phyloP scores from a whole-genome alignment of 2,113 vertebrate species.

The Proteles cristata region DNA sequence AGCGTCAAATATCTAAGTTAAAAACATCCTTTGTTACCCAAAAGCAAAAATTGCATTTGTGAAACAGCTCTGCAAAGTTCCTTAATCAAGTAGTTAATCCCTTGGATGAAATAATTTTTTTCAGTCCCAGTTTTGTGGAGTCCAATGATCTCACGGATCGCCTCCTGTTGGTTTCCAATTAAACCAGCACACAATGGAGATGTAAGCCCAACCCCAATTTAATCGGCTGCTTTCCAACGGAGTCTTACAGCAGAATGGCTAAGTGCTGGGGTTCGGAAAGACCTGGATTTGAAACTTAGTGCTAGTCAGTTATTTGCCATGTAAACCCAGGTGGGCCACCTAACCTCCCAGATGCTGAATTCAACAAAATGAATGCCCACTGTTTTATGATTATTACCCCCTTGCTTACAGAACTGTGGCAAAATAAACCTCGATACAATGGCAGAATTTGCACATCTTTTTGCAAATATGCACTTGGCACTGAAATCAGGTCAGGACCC shows the following conservation, averaged over 20 bases:
- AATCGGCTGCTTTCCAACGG: background rate
- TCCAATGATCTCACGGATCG: background rate
- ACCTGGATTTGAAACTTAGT: background rate
- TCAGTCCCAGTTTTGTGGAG: conserved; percentile 9
- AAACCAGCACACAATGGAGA: background rate
- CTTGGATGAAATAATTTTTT: conserved; percentile 16
- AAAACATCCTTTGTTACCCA: background rate
- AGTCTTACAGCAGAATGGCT: background rate
- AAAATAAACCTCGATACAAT: background rate
- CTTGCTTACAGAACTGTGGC: background rate
- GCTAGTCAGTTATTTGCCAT: background rate
- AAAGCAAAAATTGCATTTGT: conserved; percentile 17
- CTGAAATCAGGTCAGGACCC: background rate
- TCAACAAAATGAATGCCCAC: background rate
- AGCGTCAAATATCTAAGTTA: background rate
- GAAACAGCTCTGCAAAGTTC: background rate
- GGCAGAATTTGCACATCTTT: background rate
- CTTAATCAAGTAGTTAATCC: conserved; percentile 39
- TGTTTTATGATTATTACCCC: background rate
- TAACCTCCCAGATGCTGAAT: background rate
- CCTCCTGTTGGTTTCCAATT: background rate
- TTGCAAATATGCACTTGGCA: background rate
- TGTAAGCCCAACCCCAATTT: background rate
- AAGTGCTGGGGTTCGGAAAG: background rate
- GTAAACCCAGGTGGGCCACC: background rate